Evolutionary conservation across 1,140 invertebrate species (phyloP).

Genomic region (Meloidogyne exigua): DNA sequence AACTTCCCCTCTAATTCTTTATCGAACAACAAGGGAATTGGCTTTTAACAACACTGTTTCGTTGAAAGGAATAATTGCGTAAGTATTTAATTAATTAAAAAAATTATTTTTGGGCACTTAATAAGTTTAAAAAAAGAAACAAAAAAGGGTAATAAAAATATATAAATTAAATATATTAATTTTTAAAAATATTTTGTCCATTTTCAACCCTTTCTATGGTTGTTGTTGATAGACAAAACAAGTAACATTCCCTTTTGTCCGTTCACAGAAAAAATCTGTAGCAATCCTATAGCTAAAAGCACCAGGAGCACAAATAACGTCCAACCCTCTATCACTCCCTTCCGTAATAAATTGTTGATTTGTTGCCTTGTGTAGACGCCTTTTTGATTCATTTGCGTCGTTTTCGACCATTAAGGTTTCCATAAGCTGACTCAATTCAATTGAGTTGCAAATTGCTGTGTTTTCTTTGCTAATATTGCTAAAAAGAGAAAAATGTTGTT

Average conservation of each 20-base stretch:
- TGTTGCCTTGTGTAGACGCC: slow-evolving; percentile 48
- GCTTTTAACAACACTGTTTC: slow-evolving; percentile 48
- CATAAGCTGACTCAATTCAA: slow-evolving; percentile 39
- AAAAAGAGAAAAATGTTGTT: not conserved
- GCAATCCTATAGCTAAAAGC: slow-evolving; percentile 54
- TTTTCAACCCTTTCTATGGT: no score
- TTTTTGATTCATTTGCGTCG: slow-evolving; percentile 57
- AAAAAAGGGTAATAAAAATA: not conserved
- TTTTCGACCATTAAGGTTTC: slow-evolving; percentile 44
- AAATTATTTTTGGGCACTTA: not conserved
- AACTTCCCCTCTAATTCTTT: slow-evolving; percentile 29
- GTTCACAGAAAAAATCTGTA: slow-evolving; percentile 54
- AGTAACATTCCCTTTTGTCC: slow-evolving; percentile 48
- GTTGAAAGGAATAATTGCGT: slow-evolving; percentile 47
- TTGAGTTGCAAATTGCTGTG: slow-evolving; percentile 46
- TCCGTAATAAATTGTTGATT: slow-evolving; percentile 39
- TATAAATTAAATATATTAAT: not conserved
- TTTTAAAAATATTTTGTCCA: not conserved
- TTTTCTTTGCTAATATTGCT: slow-evolving; percentile 43
- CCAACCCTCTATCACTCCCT: slow-evolving; percentile 36
- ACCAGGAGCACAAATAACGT: slow-evolving; percentile 51
- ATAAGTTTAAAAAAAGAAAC: not conserved
- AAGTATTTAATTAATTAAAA: slow-evolving; percentile 27
- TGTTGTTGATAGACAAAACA: slow-evolving; percentile 54
- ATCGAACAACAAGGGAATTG: slow-evolving; percentile 36